Evolutionary conservation across 2,888 invertebrate species (phyloP).

Genomic region (Octodonta nipae): DNA sequence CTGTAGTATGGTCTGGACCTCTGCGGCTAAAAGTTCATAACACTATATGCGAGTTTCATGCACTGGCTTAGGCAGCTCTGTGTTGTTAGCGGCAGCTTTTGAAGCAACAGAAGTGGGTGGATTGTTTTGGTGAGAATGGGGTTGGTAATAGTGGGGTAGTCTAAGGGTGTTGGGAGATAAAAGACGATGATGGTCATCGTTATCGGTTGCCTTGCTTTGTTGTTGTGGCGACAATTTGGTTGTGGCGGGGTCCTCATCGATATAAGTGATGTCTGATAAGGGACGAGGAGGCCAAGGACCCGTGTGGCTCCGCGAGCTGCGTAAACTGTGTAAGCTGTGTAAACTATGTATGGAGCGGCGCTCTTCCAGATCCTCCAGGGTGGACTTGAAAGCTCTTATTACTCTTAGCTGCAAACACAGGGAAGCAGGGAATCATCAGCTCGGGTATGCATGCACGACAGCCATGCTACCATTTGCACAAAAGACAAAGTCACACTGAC

Average conservation of each 20-base stretch:
- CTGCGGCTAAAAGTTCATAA: slow-evolving; percentile 30
- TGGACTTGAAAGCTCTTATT: slow-evolving; percentile 99
- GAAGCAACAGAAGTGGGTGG: slow-evolving; percentile 37
- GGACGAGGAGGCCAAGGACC: slow-evolving; percentile 51
- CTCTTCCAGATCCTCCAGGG: slow-evolving; percentile 98
- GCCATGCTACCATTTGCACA: slow-evolving; percentile 12
- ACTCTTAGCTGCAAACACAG: slow-evolving; percentile 95
- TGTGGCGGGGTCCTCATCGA: slow-evolving; percentile 35
- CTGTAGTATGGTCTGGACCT: slow-evolving; percentile 16
- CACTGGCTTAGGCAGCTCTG: slow-evolving; percentile 50
- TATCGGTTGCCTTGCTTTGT: slow-evolving; percentile 28
- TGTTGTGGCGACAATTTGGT: slow-evolving; percentile 31
- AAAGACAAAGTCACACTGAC: slow-evolving; percentile 4
- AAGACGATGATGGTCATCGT: slow-evolving; percentile 33
- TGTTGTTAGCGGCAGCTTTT: slow-evolving; percentile 42
- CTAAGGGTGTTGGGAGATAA: slow-evolving; percentile 36
- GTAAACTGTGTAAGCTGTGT: slow-evolving; percentile 80
- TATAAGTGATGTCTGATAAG: slow-evolving; percentile 69
- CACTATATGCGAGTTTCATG: slow-evolving; percentile 60
- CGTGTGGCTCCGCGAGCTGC: slow-evolving; percentile 63
- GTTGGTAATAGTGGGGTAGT: slow-evolving; percentile 42
- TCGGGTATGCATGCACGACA: slow-evolving; percentile 31
- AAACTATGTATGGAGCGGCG: slow-evolving; percentile 95
- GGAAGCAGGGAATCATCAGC: slow-evolving; percentile 33
- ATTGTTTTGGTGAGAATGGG: slow-evolving; percentile 43